These are phyloP conservation scores for Tridacna gigas DNA, from an alignment of 2,888 invertebrate species.

Conservation along the genomic window DNA sequence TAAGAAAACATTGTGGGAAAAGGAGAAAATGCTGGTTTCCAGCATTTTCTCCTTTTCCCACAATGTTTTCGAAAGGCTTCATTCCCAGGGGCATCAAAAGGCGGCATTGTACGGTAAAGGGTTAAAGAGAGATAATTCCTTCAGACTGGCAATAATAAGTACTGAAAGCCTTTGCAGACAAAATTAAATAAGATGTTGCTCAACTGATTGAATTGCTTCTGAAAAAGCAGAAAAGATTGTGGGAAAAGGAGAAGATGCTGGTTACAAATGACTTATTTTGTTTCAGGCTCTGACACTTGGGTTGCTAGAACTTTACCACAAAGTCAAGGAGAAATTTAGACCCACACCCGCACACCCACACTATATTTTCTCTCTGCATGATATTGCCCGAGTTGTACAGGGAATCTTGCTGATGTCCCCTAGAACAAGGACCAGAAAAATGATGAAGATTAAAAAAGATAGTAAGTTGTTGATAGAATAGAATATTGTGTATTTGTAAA, in stretches of 20 bases:
- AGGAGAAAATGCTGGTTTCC: too few relatives aligned
- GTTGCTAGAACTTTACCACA: conserved; percentile 78
- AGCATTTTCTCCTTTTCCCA: too few relatives aligned
- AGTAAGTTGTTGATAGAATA: conserved; percentile 34
- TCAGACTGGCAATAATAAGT: too few relatives aligned
- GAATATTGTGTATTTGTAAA: background rate
- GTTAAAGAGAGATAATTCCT: too few relatives aligned
- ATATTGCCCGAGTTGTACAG: conserved; percentile 79
- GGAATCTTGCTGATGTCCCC: conserved; percentile 83
- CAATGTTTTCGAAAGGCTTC: background rate
- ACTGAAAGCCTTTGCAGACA: too few relatives aligned
- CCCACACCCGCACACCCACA: conserved; percentile 82
- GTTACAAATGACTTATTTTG: background rate
- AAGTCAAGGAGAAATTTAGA: conserved; percentile 77
- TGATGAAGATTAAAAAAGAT: conserved; percentile 72
- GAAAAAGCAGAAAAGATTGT: background rate
- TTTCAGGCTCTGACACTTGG: conserved; percentile 78
- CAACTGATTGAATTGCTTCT: too few relatives aligned
- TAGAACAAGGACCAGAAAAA: conserved; percentile 75
- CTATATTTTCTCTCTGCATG: conserved; percentile 82
- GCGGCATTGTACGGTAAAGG: too few relatives aligned
- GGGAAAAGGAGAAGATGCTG: background rate
- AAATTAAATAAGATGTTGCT: too few relatives aligned
- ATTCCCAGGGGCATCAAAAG: background rate
- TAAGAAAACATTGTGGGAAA: too few relatives aligned